These are phyloP conservation scores for Hystrix cristata DNA, from an alignment of 2,113 vertebrate genomes.

Conservation along the genomic window DNA sequence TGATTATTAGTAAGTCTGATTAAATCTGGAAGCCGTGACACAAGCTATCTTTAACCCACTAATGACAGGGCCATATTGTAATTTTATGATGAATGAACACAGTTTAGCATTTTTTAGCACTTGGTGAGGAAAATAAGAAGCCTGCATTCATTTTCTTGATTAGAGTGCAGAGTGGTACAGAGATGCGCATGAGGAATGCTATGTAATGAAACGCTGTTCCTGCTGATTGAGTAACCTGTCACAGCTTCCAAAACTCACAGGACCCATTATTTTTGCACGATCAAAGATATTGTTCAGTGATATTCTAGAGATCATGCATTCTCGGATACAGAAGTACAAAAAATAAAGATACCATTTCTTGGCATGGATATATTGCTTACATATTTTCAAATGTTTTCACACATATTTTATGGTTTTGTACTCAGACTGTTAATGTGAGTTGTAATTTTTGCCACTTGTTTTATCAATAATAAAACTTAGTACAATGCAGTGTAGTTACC, in stretches of 20 bases:
- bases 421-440: not conserved
- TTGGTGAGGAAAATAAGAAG: conserved; percentile 75
- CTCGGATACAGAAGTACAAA: not conserved
- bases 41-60: conserved; percentile 82
- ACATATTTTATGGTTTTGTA: not conserved
- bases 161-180: conserved; percentile 61
- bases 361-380: not conserved
- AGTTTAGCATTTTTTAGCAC: conserved; percentile 81
- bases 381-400: not conserved
- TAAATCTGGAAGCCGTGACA: conserved; percentile 80
- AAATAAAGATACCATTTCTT: not conserved
- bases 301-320: conserved; percentile 6
- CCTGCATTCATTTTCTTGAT: conserved; percentile 82
- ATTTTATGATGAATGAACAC: conserved; percentile 83
- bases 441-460: not conserved
- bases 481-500: not conserved
- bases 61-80: conserved; percentile 83
- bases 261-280: conserved; percentile 27
- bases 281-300: conserved; percentile 28
- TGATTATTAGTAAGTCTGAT: conserved; percentile 83
- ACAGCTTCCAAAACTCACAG: not conserved
- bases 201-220: conserved; percentile 71
- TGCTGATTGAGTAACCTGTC: conserved; percentile 68
- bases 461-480: not conserved
- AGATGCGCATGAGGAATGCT: conserved; percentile 62